Percentiles rank a stretch among this genome's conserved stretches.
These are phyloP conservation scores for Pimpla rufipes DNA, from an alignment of 2,888 invertebrate genomes.

Conservation along the genomic window DNA sequence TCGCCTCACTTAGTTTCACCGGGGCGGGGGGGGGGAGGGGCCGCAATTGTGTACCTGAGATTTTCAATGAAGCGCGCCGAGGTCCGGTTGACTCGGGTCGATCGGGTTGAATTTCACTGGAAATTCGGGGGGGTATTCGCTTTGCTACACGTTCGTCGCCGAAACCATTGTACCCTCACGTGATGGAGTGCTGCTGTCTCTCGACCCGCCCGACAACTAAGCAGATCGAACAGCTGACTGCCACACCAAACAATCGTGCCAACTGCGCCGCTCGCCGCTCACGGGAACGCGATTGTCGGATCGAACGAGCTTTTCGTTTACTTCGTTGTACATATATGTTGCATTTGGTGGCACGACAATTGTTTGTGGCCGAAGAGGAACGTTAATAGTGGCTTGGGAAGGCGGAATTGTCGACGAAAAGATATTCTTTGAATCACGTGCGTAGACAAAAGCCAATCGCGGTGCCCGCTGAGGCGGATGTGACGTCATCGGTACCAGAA, in stretches of 20 bases:
- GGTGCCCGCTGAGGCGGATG: slow-evolving; percentile 38
- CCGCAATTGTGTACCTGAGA: slow-evolving; percentile 57
- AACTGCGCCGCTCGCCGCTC: background rate
- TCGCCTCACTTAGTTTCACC: background rate
- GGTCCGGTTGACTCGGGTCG: slow-evolving; percentile 52
- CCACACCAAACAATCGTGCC: slow-evolving; percentile 64
- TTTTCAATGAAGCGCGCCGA: slow-evolving; percentile 31
- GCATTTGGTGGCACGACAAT: background rate
- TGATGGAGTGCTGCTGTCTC: slow-evolving; percentile 82
- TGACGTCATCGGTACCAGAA: slow-evolving; percentile 34
- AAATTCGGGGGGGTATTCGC: slow-evolving; percentile 75
- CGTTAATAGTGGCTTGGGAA: background rate
- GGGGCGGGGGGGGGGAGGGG: too few relatives aligned
- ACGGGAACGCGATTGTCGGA: background rate
- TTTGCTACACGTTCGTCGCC: slow-evolving; percentile 74
- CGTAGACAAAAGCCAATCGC: slow-evolving; percentile 52
- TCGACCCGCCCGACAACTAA: slow-evolving; percentile 81
- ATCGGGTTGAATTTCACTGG: slow-evolving; percentile 71
- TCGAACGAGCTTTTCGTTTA: slow-evolving; percentile 1
- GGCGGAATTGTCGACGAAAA: background rate
- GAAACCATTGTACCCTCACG: slow-evolving; percentile 81
- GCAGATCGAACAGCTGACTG: slow-evolving; percentile 69
- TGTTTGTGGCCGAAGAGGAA: background rate
- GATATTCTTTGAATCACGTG: slow-evolving; percentile 61
- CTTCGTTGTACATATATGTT: background rate